phyloP scores from a whole-genome alignment of 2,888 invertebrate genomes.

The Microctonus aethiopoides region DNA sequence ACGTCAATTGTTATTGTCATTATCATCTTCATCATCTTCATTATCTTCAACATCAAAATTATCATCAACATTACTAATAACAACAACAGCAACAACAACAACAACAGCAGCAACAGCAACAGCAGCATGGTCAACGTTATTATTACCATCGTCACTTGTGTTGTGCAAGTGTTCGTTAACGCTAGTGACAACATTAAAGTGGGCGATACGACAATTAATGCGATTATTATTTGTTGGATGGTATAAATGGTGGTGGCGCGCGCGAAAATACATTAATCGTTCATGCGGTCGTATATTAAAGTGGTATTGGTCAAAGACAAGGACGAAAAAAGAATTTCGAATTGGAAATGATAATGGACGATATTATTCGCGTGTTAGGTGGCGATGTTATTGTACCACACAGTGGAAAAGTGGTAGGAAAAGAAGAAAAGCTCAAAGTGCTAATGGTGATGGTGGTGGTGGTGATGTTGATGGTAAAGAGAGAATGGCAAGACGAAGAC shows the following conservation, averaged over 20 bases:
- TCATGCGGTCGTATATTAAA: slow-evolving; percentile 8
- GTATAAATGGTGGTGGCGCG: slow-evolving; percentile 38
- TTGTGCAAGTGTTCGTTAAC: not conserved
- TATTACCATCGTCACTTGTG: not conserved
- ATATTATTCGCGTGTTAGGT: slow-evolving; percentile 17
- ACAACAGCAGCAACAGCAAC: not conserved
- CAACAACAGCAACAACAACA: not conserved
- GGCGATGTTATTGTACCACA: not conserved
- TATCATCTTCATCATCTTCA: slow-evolving; percentile 18
- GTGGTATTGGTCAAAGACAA: slow-evolving; percentile 11
- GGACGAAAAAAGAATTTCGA: not conserved
- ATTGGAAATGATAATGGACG: not conserved
- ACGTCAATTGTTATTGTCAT: slow-evolving; percentile 1
- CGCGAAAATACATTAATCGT: not conserved
- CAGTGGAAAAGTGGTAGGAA: slow-evolving; percentile 1
- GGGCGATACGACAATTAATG: slow-evolving; percentile 1
- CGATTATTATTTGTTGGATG: slow-evolving; percentile 21
- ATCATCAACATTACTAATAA: not conserved
- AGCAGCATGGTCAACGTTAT: not conserved
- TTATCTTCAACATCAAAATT: not conserved
- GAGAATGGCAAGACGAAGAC: slow-evolving; percentile 17
- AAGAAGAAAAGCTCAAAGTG: not conserved
- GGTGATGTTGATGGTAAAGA: slow-evolving; percentile 3
- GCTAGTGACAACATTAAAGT: not conserved
- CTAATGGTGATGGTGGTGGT: slow-evolving; percentile 12